These are phyloP conservation scores for Pipa parva DNA, from an alignment of 2,113 vertebrate species.

Conservation along the genomic window DNA sequence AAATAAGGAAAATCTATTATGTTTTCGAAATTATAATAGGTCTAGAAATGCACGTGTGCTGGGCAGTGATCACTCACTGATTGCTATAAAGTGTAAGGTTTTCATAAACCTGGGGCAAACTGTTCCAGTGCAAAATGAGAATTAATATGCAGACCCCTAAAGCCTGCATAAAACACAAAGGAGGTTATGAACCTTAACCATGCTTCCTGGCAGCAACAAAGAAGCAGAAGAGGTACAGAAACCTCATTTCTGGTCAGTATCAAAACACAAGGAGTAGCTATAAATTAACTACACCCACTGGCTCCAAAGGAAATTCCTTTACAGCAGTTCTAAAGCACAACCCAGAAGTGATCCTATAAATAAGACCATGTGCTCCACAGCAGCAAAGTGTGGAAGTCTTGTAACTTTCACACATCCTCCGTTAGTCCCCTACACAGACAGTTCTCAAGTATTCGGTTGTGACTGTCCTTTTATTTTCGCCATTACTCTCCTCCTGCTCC, in stretches of 20 bases:
- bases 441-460: neutral
- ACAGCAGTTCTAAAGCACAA: neutral
- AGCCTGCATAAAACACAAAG: neutral
- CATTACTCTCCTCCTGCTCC: slow-evolving; percentile 12
- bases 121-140: neutral
- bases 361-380: neutral
- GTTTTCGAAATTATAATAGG: neutral
- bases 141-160: neutral
- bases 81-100: neutral
- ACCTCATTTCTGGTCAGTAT: neutral
- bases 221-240: neutral
- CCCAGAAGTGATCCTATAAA: neutral
- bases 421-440: slow-evolving; percentile 9
- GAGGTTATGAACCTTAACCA: neutral
- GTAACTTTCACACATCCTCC: neutral
- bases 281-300: neutral
- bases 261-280: neutral
- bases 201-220: neutral
- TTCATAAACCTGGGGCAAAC: neutral
- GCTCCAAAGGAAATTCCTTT: neutral
- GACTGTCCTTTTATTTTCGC: neutral
- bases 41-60: neutral
- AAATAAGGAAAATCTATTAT: neutral
- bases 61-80: neutral
- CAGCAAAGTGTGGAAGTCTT: neutral